phyloP scores from a whole-genome alignment of 2,888 invertebrate genomes.

The Eucriotettix oculatus region DNA sequence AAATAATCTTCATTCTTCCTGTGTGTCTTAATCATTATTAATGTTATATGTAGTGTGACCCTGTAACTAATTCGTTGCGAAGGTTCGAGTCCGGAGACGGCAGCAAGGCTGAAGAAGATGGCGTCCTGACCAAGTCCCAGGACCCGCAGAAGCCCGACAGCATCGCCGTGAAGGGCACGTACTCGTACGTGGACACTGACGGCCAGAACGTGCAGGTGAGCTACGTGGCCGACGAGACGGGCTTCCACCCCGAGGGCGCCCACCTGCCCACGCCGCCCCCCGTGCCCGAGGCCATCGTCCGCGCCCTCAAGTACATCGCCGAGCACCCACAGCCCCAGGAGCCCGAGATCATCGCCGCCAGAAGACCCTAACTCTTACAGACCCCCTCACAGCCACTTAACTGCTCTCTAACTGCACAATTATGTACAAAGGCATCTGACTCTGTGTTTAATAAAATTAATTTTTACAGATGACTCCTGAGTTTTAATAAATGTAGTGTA shows the following conservation, averaged over 20 bases:
- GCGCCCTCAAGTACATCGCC: conserved; percentile 36
- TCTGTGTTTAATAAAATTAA: too few relatives aligned
- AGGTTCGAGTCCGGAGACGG: conserved; percentile 47
- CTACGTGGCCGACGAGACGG: conserved; percentile 14
- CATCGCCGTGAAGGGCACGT: conserved; percentile 24
- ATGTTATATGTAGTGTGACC: not conserved
- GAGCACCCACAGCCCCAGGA: conserved; percentile 4
- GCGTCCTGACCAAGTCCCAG: conserved; percentile 28
- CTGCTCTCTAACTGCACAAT: too few relatives aligned
- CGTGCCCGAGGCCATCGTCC: conserved; percentile 6
- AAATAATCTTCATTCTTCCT: too few relatives aligned
- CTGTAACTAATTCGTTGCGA: not conserved
- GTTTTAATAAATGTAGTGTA: too few relatives aligned
- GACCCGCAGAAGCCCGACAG: conserved; percentile 29
- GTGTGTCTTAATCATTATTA: too few relatives aligned
- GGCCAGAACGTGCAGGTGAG: conserved; percentile 25
- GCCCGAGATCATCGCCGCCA: not conserved
- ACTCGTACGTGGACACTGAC: conserved; percentile 10
- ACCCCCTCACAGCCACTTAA: not conserved
- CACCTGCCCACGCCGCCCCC: conserved; percentile 10
- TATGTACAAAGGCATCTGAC: too few relatives aligned
- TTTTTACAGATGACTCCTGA: too few relatives aligned
- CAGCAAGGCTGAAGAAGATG: conserved; percentile 40
- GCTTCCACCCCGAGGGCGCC: conserved; percentile 11
- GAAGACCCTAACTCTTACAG: not conserved